Percentiles rank a stretch among this genome's conserved stretches.
phyloP scores from a whole-genome alignment of 2,888 invertebrate species.

The Amiota mariae region DNA sequence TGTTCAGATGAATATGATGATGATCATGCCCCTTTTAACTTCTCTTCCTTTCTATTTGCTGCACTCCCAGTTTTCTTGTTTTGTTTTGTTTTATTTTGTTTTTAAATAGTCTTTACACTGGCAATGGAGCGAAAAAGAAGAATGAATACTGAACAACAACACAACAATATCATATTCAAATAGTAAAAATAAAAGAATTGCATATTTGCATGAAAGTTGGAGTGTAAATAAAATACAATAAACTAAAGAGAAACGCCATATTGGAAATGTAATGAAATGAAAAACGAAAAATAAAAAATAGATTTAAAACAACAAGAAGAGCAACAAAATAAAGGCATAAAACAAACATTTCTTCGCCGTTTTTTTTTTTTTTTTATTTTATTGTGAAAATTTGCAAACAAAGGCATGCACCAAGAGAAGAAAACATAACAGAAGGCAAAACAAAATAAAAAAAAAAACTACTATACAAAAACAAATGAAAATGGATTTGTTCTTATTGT shows the following conservation, averaged over 20 bases:
- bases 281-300: slow-evolving; percentile 29
- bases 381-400: slow-evolving; percentile 24
- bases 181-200: neutral
- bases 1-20: too few relatives aligned
- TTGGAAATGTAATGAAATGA: slow-evolving; percentile 9
- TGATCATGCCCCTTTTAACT: too few relatives aligned
- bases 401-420: neutral
- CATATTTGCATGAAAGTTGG: neutral
- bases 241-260: slow-evolving; percentile 14
- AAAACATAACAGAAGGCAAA: neutral
- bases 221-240: slow-evolving; percentile 19
- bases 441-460: neutral
- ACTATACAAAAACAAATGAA: slow-evolving; percentile 9
- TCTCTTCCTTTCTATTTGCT: too few relatives aligned
- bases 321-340: neutral
- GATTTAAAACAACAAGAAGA: neutral
- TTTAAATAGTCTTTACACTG: neutral
- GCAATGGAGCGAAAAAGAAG: neutral
- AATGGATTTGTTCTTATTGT: neutral
- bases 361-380: neutral
- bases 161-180: slow-evolving; percentile 59
- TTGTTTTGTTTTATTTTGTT: neutral
- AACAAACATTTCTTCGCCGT: slow-evolving; percentile 1
- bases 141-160: slow-evolving; percentile 53
- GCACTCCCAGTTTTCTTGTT: neutral